These are phyloP conservation scores for Deilephila elpenor DNA, from an alignment of 2,888 invertebrate genomes.

Conservation along the genomic window DNA sequence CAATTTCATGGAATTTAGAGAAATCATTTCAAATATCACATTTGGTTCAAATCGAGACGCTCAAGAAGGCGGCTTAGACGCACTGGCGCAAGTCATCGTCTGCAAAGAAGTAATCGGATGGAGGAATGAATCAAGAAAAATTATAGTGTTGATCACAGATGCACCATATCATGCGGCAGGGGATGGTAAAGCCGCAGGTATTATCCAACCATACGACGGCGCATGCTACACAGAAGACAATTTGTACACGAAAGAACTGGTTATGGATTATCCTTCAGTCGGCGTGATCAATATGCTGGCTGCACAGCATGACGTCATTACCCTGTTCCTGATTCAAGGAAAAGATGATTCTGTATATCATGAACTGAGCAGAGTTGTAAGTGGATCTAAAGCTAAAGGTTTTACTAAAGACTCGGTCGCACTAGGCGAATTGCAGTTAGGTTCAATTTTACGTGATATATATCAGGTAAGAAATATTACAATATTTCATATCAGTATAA, in stretches of 20 bases:
- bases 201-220: constrained; percentile 89
- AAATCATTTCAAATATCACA: constrained; percentile 65
- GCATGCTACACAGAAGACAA: constrained; percentile 85
- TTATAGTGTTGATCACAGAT: constrained; percentile 92
- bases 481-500: too few relatives aligned
- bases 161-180: constrained; percentile 91
- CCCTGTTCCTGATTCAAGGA: constrained; percentile 56
- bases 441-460: constrained; percentile 49
- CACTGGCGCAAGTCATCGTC: constrained; percentile 90
- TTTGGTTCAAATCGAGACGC: constrained; percentile 85
- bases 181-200: constrained; percentile 89
- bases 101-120: constrained; percentile 90
- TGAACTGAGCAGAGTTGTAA: constrained; percentile 46
- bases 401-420: constrained; percentile 30
- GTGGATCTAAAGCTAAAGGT: constrained; percentile 50
- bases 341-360: constrained; percentile 43
- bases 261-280: constrained; percentile 92
- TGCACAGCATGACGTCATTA: constrained; percentile 51
- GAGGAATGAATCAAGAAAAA: constrained; percentile 89
- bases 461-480: constrained; percentile 58
- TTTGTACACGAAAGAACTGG: constrained; percentile 81
- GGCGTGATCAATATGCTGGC: constrained; percentile 85
- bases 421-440: constrained; percentile 38
- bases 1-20: constrained; percentile 76
- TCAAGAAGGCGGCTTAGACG: constrained; percentile 95